Base-by-base conservation (phyloP, 2,888 invertebrate genomes). In the Pandemis cinnamomeana region DNA sequence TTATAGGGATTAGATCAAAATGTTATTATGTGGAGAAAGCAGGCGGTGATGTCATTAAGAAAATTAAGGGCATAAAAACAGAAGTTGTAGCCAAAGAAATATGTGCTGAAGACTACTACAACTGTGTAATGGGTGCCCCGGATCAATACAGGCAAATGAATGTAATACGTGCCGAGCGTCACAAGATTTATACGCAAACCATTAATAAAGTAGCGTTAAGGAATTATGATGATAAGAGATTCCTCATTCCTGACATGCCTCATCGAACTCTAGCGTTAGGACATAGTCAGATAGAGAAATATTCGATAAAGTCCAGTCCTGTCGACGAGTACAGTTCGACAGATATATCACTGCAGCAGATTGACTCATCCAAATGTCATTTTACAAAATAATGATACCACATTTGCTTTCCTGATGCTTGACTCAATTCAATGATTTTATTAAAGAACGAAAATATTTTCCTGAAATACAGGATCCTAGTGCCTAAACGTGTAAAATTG, bases 1-100 rank as follows among this genome's bases (percentile, higher is more conserved):
- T 72, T 63, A 70, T 75, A 27, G 74, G 61, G 2, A 6, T 69
- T 0, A 27, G 69, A 1, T 69, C 69, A 6, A 69, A 69, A 41
- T 64, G 64, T n/a, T 64, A 64, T 15, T 48, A 20, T 46, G 7
- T 64, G 6, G 27, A 46, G 7, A 64, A n/a, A 3, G 64, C 6
- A 20, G n/a, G 13, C 5, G 7, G 13, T 5, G 13, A 13, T 11
- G 10, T 7, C 4, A 61, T 61, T 2, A 64, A 64, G 8, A 64
- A 64, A 11, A 64, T 46, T 4, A 64, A 64, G 27, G 64, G 64
- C 2, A 8, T 64, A 8, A 64, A 64, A 46, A n/a, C 5, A 46
- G n/a, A 64, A 5, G 64, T 64, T 46, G 48, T 64, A 11, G 13
- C 2, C 4, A 8, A 64, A n/a, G 20, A 15, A 2, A 20, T 64